Conservation (phyloP, 1,140 invertebrate species). For the Galendromus occidentalis region DNA sequence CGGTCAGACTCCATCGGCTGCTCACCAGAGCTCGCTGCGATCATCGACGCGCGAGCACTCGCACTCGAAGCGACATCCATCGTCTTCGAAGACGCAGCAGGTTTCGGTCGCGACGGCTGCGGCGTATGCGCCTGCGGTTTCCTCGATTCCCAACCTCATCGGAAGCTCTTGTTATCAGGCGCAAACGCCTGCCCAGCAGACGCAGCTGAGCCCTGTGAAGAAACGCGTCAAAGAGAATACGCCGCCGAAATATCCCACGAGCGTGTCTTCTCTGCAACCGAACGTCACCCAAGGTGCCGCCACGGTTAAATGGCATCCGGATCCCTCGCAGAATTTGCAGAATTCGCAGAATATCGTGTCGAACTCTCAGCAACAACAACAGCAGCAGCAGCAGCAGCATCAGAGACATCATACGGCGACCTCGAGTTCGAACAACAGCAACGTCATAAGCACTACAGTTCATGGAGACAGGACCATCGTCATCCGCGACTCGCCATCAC, state of each 20-base stretch:
- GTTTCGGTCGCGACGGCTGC: conserved; percentile 8
- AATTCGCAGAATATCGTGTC: no score
- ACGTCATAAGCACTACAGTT: not conserved
- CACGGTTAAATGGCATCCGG: conserved; percentile 7
- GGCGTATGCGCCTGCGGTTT: not conserved
- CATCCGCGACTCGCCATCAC: conserved; percentile 74
- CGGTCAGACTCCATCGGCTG: not conserved
- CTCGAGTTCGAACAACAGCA: conserved; percentile 4
- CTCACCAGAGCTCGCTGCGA: conserved; percentile 7
- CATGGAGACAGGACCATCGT: conserved; percentile 50
- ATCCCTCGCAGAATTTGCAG: not conserved
- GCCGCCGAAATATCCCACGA: conserved; percentile 39
- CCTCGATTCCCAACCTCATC: not conserved
- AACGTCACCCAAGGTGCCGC: not conserved
- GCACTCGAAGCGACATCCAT: conserved; percentile 4
- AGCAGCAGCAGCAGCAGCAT: conserved; percentile 20
- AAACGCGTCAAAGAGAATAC: conserved; percentile 93
- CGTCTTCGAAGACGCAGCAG: not conserved
- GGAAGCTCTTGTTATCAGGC: not conserved
- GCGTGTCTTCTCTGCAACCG: not conserved
- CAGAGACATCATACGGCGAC: conserved; percentile 14
- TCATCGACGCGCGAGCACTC: not conserved
- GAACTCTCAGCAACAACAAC: conserved; percentile 7
- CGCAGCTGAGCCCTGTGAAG: conserved; percentile 84
- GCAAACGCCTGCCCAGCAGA: conserved; percentile 23